Evolutionary conservation across 2,888 invertebrate species (phyloP).

Genomic region (Diarsia mendica): DNA sequence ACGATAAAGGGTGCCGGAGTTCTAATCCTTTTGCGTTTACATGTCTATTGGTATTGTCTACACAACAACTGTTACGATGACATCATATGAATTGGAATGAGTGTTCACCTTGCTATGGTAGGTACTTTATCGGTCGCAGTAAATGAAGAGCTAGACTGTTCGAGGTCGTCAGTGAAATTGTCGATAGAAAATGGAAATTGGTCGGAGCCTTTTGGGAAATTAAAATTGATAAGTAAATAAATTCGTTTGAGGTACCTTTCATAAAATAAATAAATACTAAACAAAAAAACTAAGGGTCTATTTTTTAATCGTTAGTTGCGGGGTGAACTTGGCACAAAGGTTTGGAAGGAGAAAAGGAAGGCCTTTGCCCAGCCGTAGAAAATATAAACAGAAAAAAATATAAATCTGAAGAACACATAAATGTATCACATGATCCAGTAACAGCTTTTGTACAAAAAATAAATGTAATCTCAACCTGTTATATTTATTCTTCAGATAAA

Average conservation of each 20-base stretch:
- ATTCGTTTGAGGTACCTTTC: neutral
- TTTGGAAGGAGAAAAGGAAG: no score
- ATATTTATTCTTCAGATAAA: neutral
- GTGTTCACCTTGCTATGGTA: conserved; percentile 53
- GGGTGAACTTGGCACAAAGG: no score
- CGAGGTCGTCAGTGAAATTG: neutral
- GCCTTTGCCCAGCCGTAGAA: no score
- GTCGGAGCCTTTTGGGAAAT: no score
- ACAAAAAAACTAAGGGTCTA: neutral
- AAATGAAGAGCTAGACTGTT: conserved; percentile 26
- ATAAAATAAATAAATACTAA: no score
- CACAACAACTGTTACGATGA: conserved; percentile 69
- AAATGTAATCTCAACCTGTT: neutral
- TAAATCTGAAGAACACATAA: neutral
- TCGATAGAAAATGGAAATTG: neutral
- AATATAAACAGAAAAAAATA: neutral
- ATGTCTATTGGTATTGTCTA: conserved; percentile 73
- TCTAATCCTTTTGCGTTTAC: conserved; percentile 71
- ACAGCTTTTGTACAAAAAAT: neutral
- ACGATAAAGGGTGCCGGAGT: conserved; percentile 70
- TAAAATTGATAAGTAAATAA: neutral
- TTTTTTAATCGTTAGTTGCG: neutral
- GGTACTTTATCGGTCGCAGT: conserved; percentile 27
- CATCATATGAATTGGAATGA: conserved; percentile 65
- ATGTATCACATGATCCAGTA: neutral